These are phyloP conservation scores for Phyllostomus discolor DNA, from an alignment of 2,113 vertebrate species.

Conservation along the genomic window DNA sequence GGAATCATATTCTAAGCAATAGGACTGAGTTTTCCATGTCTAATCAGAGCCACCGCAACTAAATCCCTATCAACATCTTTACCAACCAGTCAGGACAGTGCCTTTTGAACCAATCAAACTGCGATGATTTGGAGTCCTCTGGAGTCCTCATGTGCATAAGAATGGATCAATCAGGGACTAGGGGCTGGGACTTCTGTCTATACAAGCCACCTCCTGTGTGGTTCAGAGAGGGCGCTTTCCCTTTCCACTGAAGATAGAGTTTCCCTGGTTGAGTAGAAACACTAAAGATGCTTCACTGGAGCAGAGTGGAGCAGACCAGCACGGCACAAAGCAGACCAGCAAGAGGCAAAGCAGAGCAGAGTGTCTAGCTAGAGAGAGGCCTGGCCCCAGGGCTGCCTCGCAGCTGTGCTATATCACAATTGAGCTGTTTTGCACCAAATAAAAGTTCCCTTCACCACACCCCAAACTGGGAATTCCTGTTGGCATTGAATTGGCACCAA, in stretches of 20 bases:
- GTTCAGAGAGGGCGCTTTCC: background rate
- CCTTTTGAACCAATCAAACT: background rate
- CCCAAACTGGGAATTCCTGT: background rate
- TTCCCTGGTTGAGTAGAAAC: background rate
- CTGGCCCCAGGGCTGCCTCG: background rate
- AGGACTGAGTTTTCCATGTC: background rate
- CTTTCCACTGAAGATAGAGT: background rate
- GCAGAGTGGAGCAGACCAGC: background rate
- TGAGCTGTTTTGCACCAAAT: background rate
- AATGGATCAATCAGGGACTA: background rate
- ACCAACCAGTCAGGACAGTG: background rate
- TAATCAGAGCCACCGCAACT: background rate
- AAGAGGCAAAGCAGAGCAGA: background rate
- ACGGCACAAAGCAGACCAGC: background rate
- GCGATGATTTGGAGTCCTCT: background rate
- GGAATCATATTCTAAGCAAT: background rate
- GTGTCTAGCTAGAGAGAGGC: background rate
- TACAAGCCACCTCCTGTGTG: background rate
- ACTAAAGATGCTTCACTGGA: background rate
- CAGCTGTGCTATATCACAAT: background rate
- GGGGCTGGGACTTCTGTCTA: background rate
- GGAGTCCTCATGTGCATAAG: background rate
- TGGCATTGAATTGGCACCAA: background rate
- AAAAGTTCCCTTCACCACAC: background rate
- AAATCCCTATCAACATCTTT: background rate